phyloP scores from a whole-genome alignment of 2,888 invertebrate species.

The Eupithecia insigniata region DNA sequence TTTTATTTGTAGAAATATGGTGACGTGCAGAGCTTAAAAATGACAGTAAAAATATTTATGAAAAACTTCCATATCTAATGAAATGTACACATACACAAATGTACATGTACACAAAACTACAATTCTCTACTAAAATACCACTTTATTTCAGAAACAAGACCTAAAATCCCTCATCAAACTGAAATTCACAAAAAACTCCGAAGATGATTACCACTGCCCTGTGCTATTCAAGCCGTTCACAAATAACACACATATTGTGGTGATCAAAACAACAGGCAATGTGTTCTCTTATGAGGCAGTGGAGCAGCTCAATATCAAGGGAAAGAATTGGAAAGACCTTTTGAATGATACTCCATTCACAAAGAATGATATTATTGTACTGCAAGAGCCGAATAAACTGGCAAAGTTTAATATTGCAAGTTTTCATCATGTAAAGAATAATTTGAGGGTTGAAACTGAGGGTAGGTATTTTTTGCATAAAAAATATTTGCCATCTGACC shows the following conservation, averaged over 20 bases:
- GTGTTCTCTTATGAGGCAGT: constrained; percentile 98
- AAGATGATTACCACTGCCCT: constrained; percentile 95
- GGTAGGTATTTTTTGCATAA: constrained; percentile 84
- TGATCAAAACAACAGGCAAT: constrained; percentile 95
- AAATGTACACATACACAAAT: no score
- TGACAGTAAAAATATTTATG: no score
- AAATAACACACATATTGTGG: constrained; percentile 96
- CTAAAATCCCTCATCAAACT: constrained; percentile 92
- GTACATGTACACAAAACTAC: no score
- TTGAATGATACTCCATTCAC: constrained; percentile 94
- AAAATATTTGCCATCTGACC: neutral
- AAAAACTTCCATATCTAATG: no score
- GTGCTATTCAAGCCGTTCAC: constrained; percentile 96
- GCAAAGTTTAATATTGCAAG: constrained; percentile 97
- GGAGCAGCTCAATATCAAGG: constrained; percentile 97
- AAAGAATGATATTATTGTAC: constrained; percentile 94
- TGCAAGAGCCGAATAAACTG: constrained; percentile 95
- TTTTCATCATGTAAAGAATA: constrained; percentile 97
- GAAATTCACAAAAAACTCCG: constrained; percentile 93
- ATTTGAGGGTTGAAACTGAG: constrained; percentile 93
- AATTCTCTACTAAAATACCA: no score
- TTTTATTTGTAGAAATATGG: no score
- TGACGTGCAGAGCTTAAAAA: no score
- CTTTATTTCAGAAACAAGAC: constrained; percentile 87
- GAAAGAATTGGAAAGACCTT: constrained; percentile 97